Evolutionary conservation across 2,888 invertebrate species (phyloP), one percentile per base, ranked within the genome.

Genomic region (Spicauda simplicius): DNA sequence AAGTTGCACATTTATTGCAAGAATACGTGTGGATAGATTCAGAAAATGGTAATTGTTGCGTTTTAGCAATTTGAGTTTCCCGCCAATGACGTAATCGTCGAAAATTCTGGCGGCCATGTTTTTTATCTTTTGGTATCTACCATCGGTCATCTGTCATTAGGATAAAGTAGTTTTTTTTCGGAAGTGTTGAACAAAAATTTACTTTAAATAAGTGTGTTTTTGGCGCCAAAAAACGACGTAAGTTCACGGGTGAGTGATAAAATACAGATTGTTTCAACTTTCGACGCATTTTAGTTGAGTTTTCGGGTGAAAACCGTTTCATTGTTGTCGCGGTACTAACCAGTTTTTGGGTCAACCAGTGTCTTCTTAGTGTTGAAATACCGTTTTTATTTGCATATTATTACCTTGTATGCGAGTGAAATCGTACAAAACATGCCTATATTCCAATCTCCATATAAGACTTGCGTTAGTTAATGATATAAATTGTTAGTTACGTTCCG

Each of bases 191-290:
- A 12, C n/a, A 54, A 77, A 83, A 85, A 82, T 69, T 84, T 85
- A 87, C 85, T 80, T 80, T 71, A 67, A n/a, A 88, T 85, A 86
- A 80, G 85, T 86, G 62, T 79, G 83, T 80, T 85, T 87, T 87
- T 78, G 76, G 74, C 78, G 70, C 70, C 78, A 79, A 82, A 84
- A 33, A 82, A 71, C 85, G 81, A 88, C 90, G 91, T 91, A 87
- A 86, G 91, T 90, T 90, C 91, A 92, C 92, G 92, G 93, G 93
- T 93, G 74, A 90, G 93, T 88, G 64, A 69, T 66, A 59, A 74
- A 72, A 73, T 74, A 71, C 72, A 71, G 69, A 75, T 77, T 70
- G 69, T 69, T 25, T 61, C 53, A 64, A 25, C 11, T 67, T 55
- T 16, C 14, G 8, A 0, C 45, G 3, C 48, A 8, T 37, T 66